A percentile compares a stretch with the other conserved stretches of the same genome.
Conservation (phyloP, 2,888 invertebrate genomes). For the Diarsia dahlii region DNA sequence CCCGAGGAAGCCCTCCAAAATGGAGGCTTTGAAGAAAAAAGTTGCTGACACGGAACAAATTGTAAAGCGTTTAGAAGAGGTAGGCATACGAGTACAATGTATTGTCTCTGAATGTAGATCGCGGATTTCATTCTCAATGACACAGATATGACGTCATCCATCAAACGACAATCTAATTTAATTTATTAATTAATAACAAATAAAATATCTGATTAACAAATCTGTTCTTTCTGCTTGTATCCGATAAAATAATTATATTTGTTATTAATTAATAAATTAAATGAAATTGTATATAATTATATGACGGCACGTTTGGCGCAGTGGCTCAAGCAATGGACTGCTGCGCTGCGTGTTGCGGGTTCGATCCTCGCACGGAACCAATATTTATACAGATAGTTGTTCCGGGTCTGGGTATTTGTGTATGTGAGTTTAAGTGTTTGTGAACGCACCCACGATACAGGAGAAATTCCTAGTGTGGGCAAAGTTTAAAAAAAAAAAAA, state of each 20-base stretch:
- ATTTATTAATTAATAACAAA: conserved; percentile 16
- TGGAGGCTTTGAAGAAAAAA: conserved; percentile 92
- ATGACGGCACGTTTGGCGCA: no score
- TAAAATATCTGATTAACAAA: conserved; percentile 9
- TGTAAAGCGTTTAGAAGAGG: conserved; percentile 88
- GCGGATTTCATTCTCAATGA: not conserved
- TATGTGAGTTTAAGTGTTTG: no score
- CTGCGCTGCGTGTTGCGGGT: no score
- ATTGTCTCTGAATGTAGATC: not conserved
- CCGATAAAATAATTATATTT: not conserved
- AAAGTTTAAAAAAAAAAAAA: no score
- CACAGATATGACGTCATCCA: not conserved
- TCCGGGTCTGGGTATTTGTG: no score
- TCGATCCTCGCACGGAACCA: no score
- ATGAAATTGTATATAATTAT: no score
- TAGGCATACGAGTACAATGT: conserved; percentile 58
- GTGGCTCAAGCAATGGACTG: no score
- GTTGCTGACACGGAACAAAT: conserved; percentile 91
- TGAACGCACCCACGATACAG: no score
- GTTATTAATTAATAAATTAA: no score
- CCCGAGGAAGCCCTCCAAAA: conserved; percentile 88
- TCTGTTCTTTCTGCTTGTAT: not conserved
- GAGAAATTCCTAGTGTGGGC: no score
- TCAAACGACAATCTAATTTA: not conserved
- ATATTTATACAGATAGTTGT: no score